A percentile compares a stretch with the other conserved stretches of the same genome.
phyloP scores from a whole-genome alignment of 2,797 vertebrate genomes.

The Myotis vivesi region DNA sequence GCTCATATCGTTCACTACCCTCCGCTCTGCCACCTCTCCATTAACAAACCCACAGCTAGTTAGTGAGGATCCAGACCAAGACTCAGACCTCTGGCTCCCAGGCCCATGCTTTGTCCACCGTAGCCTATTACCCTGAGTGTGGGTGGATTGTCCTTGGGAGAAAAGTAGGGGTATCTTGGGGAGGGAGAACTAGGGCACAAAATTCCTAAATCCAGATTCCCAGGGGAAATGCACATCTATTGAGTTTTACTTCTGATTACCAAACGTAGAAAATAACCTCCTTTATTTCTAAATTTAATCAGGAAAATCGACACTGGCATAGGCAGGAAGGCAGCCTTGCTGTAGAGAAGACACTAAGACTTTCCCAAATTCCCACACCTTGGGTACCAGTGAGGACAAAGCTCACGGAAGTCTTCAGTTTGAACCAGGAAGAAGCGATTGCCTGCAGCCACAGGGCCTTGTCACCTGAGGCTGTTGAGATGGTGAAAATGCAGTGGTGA shows the following conservation, averaged over 20 bases:
- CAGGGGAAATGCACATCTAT: not conserved
- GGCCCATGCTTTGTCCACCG: not conserved
- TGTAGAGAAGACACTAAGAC: not conserved
- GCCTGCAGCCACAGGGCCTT: conserved; percentile 13
- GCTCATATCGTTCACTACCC: not conserved
- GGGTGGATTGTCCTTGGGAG: not conserved
- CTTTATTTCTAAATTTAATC: not conserved
- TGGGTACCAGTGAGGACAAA: not conserved
- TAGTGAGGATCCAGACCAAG: not conserved
- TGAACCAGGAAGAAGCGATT: conserved; percentile 37
- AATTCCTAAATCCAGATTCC: not conserved
- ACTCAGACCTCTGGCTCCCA: not conserved
- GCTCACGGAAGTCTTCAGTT: not conserved
- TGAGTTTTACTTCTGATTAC: not conserved
- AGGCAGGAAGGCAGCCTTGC: not conserved
- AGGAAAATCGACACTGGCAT: not conserved
- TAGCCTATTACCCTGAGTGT: not conserved
- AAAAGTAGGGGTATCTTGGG: not conserved
- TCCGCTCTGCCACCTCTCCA: not conserved
- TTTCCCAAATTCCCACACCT: not conserved
- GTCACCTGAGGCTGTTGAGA: conserved; percentile 29
- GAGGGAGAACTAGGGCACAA: not conserved
- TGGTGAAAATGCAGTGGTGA: conserved; percentile 24
- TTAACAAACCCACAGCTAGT: not conserved
- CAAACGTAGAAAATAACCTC: not conserved